Evolutionary conservation across 1,140 invertebrate species (phyloP).

Genomic region (Planococcus citri): DNA sequence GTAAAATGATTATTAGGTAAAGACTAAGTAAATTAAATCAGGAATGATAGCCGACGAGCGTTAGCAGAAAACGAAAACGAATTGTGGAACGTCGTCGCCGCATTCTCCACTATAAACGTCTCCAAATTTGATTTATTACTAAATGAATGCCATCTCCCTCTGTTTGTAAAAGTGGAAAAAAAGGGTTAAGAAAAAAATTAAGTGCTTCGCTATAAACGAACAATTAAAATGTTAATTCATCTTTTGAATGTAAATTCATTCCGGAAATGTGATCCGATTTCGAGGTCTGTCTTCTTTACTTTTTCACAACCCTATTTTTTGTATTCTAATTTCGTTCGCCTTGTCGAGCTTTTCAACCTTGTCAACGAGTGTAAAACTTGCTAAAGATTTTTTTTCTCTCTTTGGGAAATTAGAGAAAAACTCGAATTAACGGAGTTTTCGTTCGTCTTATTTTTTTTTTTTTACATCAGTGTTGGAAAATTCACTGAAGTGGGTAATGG

Average conservation of each 20-base stretch:
- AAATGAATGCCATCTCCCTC: not conserved
- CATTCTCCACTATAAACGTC: not conserved
- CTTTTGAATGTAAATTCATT: not conserved
- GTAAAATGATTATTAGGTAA: constrained; percentile 8
- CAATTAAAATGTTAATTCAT: constrained; percentile 1
- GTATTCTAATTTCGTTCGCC: not conserved
- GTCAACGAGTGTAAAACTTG: no score
- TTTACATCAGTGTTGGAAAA: no score
- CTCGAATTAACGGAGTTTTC: no score
- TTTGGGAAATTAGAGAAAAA: no score
- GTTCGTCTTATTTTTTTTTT: no score
- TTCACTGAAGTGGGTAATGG: no score
- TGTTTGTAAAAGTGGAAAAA: not conserved
- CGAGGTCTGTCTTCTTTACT: not conserved
- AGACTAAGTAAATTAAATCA: not conserved
- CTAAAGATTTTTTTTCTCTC: no score
- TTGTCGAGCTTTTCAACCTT: no score
- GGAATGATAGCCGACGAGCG: no score
- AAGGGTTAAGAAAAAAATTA: not conserved
- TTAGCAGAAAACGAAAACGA: no score
- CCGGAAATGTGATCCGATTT: not conserved
- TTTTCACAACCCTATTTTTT: not conserved
- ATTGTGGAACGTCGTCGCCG: no score
- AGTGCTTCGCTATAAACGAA: constrained; percentile 2
- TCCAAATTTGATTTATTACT: not conserved